These are phyloP conservation scores for Eremobia ochroleuca DNA, from an alignment of 2,888 invertebrate species.

Conservation along the genomic window DNA sequence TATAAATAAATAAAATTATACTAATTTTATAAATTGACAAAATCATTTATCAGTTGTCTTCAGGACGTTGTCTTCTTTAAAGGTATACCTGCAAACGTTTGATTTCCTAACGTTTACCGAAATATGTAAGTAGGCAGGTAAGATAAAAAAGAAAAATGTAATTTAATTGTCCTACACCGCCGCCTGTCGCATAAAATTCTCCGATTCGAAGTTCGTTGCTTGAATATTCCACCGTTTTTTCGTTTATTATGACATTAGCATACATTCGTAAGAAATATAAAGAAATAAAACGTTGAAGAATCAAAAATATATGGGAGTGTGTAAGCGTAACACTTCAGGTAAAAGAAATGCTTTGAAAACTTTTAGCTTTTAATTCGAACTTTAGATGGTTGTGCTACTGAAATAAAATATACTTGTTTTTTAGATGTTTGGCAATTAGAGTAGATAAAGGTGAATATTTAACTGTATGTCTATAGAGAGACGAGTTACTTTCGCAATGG, in stretches of 20 bases:
- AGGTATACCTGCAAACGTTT: not conserved
- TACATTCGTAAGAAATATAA: slow-evolving; percentile 33
- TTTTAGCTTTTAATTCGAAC: not conserved
- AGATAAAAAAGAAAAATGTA: not conserved
- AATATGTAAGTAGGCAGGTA: not conserved
- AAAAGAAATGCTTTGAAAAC: not conserved
- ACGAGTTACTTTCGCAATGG: too few relatives aligned
- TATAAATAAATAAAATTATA: too few relatives aligned
- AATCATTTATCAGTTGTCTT: not conserved
- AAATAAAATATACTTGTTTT: not conserved
- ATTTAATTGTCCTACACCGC: slow-evolving; percentile 31
- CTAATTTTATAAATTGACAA: too few relatives aligned
- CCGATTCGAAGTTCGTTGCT: not conserved
- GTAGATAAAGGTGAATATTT: not conserved
- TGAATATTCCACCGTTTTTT: slow-evolving; percentile 24
- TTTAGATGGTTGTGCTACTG: not conserved
- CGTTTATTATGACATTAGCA: slow-evolving; percentile 41
- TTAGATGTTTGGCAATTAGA: not conserved
- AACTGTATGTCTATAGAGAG: too few relatives aligned
- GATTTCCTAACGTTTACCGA: not conserved
- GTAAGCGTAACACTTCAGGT: not conserved
- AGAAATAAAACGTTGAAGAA: slow-evolving; percentile 7
- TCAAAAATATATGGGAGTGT: not conserved
- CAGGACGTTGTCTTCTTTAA: not conserved
- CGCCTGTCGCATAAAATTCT: not conserved